Evolutionary conservation across 2,888 invertebrate genomes (phyloP), one percentile per base, ranked within the genome.

Genomic region (Orthosia cruda): DNA sequence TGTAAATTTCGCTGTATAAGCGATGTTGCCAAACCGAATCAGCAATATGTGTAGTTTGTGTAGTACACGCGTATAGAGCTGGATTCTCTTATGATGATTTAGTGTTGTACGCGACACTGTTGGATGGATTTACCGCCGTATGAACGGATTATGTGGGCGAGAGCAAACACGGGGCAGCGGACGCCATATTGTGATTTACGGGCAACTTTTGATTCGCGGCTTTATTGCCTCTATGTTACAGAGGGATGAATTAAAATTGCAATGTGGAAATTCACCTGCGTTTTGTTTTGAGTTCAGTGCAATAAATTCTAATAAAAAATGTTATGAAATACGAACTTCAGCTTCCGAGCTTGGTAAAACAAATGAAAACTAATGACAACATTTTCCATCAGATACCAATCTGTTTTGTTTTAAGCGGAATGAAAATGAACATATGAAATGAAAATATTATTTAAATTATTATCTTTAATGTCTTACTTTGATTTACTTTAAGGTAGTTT

Each of bases 11-110:
- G 80, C 71, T 77, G 68, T 81, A 84, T 87, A 90, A 89, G 89
- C 89, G 83, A 89, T 92, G 91, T 92, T 93, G 91, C 91, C 91
- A 91, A 91, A 92, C 89, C 90, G 88, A 91, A 91, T 91, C 91
- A 89, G 89, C 91, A 86, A 89, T 90, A 90, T 91, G 91, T 91
- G 89, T 90, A 88, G 90, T 90, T 88, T 87, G 89, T 90, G 90
- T 91, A 87, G 87, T 90, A 91, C 88, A 88, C 86, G 88, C 87
- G 89, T 89, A 90, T 92, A 91, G 90, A 91, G 89, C 91, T 94
- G 94, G 96, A 95, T 96, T 96, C 96, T 95, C 96, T 96, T 96
- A 96, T 96, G 96, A 96, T 96, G 96, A 96, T 96, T 96, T 96
- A 96, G 94, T 94, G 90, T 87, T 89, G 94, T 91, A 89, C 94